Conservation (phyloP, 2,888 invertebrate genomes). For the Mesochorus sp. region DNA sequence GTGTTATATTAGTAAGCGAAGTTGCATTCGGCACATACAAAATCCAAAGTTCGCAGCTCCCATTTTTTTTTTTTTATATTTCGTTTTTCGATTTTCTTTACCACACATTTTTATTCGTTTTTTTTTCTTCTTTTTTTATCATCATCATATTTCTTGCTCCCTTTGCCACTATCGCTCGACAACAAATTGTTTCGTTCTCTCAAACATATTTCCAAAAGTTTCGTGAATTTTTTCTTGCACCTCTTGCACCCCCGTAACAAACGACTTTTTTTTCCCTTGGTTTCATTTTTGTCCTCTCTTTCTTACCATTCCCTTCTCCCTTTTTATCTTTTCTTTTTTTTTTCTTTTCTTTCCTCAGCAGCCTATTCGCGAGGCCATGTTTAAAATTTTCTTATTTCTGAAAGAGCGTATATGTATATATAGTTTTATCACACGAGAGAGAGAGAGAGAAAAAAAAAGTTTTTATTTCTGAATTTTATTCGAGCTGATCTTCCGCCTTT, state of each 20-base stretch:
- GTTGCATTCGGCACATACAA: neutral
- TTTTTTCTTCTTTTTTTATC: no score
- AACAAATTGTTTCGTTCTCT: neutral
- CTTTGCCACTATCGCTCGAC: neutral
- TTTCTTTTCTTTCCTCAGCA: neutral
- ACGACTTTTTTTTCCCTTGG: no score
- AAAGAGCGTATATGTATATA: neutral
- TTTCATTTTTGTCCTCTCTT: no score
- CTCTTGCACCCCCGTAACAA: neutral
- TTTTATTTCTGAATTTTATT: neutral
- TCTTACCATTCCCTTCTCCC: no score
- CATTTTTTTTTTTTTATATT: neutral
- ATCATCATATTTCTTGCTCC: no score
- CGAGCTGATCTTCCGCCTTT: neutral
- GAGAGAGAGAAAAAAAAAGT: no score
- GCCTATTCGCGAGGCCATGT: neutral
- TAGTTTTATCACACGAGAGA: constrained; percentile 5
- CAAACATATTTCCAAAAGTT: no score
- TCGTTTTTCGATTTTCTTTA: neutral
- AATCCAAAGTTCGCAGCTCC: neutral
- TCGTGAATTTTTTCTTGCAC: neutral
- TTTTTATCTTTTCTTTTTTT: neutral
- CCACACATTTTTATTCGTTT: neutral
- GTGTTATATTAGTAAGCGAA: neutral
- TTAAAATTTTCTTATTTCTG: neutral